Evolutionary conservation across 2,797 vertebrate genomes (phyloP), one percentile per base, ranked within the genome.

Genomic region (Poecile montanus): DNA sequence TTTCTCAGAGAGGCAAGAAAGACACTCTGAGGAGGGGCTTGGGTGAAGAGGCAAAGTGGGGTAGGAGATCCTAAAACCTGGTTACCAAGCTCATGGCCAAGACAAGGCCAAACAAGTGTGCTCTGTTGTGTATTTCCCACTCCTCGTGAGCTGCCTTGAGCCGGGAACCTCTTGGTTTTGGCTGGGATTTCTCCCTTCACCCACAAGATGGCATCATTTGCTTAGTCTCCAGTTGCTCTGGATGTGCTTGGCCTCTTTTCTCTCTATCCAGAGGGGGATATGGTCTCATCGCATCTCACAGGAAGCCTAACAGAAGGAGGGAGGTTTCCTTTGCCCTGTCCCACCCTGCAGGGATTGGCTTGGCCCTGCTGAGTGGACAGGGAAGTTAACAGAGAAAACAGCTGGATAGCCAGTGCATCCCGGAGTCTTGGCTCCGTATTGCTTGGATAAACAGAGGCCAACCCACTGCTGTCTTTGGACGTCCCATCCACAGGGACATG

Each of bases 171-270:
- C 53, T 74, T 1, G 0, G 3, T 56, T 93, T 90, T 0, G 0
- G 22, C 6, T 18, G 50, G 48, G 45, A 71, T 89, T 89, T 85
- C 93, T 85, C 71, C 67, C 34, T 77, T 66, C 57, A 60, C 56
- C 78, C 94, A 93, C 86, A 76, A 94, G 88, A 87, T 91, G 93
- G 93, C 95, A 92, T 51, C 5, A 71, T 73, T 62, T 38, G 9
- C 71, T 57, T 65, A 54, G 34, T 18, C 61, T 65, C 23, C 16
- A 8, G 7, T 20, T 84, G 50, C 36, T 73, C 23, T 73, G 70
- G 12, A 3, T 38, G 20, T 16, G 5, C 45, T 71, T 11, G 16
- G 34, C n/a, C 50, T 18, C 57, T 85, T 89, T 44, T 22, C 21
- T 19, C 32, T 58, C 57, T 26, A n/a, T 13, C 9, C 42, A 48